Base-by-base conservation (phyloP, 2,113 vertebrate genomes). In the Oophaga pumilio region DNA sequence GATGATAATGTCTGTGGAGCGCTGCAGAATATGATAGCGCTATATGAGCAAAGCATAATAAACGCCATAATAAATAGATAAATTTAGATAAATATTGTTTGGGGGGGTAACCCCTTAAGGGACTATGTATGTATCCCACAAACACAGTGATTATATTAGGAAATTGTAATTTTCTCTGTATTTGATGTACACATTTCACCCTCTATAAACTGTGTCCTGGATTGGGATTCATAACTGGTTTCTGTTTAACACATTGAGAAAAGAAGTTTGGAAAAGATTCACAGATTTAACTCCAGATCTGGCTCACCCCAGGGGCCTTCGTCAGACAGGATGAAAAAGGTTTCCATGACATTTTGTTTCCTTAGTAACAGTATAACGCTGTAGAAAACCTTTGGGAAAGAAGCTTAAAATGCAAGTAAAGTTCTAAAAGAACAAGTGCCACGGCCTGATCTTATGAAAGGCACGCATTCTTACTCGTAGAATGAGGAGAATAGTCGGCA, bases 381-480 rank as follows among this genome's bases (percentile, higher is more conserved):
- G 78, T 28, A 14, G 14, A 80, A 79, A 56, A 59, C 24, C 53
- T 1, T 57, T 9, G 24, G 53, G 76, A 56, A 56, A 26, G 76
- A 15, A 77, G 22, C 20, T 53, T 77, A 53, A 77, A 77, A 53
- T 53, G 26, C 78, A 57, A 28, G 78, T 60, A 60, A 80, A 57
- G 24, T 79, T 28, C 53, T 57, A 57, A n/a, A n/a, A 59, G 6
- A 60, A 57, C 15, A 60, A 79, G 56, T 12, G n/a, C 12, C 52
- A 43, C 43, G 8, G 49, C 17, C 49, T 53, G 12, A 26, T 53
- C 50, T 77, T 56, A n/a, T 77, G 24, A 77, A 24, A 77, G 76
- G 22, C 76, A 52, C 20, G 73, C 1, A 26, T 7, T 69, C 24
- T 5, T 69, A 69, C 24, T 28, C 24, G 8, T 1, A 33, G 68